Evolutionary conservation across 2,888 invertebrate genomes (phyloP).

Genomic region (Aporophyla lueneburgensis): DNA sequence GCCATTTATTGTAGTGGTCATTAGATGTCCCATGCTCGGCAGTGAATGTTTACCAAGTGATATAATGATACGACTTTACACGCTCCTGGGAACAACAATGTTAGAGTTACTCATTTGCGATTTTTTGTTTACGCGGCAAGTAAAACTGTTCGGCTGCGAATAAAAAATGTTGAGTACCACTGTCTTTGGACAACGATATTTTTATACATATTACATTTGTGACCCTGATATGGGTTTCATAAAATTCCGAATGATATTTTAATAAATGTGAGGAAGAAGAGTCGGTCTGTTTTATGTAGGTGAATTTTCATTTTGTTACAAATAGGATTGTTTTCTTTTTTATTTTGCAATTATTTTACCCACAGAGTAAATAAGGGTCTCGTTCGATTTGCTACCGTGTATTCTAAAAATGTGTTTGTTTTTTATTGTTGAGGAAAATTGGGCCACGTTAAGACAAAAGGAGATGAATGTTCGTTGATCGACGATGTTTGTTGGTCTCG

Average conservation of each 20-base stretch:
- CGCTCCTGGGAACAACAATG: not conserved
- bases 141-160: not conserved
- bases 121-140: not conserved
- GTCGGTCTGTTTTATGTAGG: conserved; percentile 26
- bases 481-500: conserved; percentile 18
- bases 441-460: conserved; percentile 10
- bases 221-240: conserved; percentile 59
- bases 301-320: conserved; percentile 38
- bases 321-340: conserved; percentile 46
- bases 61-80: not conserved
- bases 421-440: conserved; percentile 38
- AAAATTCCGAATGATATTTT: conserved; percentile 58
- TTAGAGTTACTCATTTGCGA: not conserved
- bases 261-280: conserved; percentile 52
- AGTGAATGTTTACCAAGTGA: conserved; percentile 2
- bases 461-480: conserved; percentile 4
- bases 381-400: conserved; percentile 38
- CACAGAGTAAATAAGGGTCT: conserved; percentile 38
- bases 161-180: conserved; percentile 38
- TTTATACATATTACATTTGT: conserved; percentile 40
- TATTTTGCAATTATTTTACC: conserved; percentile 56
- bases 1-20: conserved; percentile 3
- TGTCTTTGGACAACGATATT: conserved; percentile 28
- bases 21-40: not conserved
- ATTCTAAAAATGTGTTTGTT: conserved; percentile 38